Base-by-base conservation (phyloP, 2,797 vertebrate genomes). In the Poecilia picta region DNA sequence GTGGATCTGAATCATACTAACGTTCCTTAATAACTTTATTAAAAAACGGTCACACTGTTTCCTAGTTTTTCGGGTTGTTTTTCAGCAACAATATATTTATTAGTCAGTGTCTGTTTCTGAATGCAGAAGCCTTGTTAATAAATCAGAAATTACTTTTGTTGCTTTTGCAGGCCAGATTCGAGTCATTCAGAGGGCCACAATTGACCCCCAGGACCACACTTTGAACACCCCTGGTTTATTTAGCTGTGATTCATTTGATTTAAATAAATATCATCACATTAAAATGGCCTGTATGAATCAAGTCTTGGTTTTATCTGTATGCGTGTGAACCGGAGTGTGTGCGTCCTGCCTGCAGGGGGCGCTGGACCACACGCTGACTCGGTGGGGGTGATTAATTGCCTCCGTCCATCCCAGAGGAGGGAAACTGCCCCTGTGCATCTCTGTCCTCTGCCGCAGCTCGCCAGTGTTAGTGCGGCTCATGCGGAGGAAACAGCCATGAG, bases 391-490 rank as follows among this genome's bases (percentile, higher is more conserved):
- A 83, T 84, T 41, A 49, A 76, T 66, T 53, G 84, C 43, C 39
- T 2, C 77, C 11, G 86, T 91, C 77, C 83, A 75, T 90, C 87
- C 87, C 84, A 47, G 81, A 88, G 83, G 83, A 86, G 90, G 84
- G 88, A 85, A 86, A 12, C 89, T 83, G 45, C 13, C 13, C 90
- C 91, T 79, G 83, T 73, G 82, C 85, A 73, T 83, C 78, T 46
- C 74, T 74, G 77, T 72, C 7, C 84, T 33, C 47, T 78, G 39
- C 78, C 47, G 64, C 76, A 72, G 41, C 73, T 81, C 72, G 39
- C 89, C 85, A 92, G 85, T 91, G 79, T 75, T 81, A 79, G 59
- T 72, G 33, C 75, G 74, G 93, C 74, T 89, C 86, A 73, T 81
- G 78, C 74, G 85, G 88, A 89, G 91, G 90, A 85, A 76, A 79